Percentiles rank a stretch among this genome's conserved stretches.
These are phyloP conservation scores for Gastrophryne carolinensis DNA, from an alignment of 2,797 vertebrate genomes.

Conservation along the genomic window DNA sequence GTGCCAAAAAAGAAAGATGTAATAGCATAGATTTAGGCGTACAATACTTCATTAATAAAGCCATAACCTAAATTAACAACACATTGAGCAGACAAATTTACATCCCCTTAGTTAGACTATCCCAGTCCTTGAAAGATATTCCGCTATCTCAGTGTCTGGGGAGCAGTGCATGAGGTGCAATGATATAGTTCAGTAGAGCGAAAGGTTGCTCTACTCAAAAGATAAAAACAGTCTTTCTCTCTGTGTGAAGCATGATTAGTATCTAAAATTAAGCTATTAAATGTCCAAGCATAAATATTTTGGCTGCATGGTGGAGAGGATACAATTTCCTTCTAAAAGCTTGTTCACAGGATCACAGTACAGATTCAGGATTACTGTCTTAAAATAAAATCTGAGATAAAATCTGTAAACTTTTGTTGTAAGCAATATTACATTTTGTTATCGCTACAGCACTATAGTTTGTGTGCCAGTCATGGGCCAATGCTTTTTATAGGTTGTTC, in stretches of 20 bases:
- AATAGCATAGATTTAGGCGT: not conserved
- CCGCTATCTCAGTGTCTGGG: not conserved
- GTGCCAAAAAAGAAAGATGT: not conserved
- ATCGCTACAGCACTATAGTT: too few species aligned
- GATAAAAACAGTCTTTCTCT: not conserved
- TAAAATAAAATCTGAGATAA: too few species aligned
- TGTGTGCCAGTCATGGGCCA: too few species aligned
- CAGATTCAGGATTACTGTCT: not conserved
- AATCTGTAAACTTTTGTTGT: too few species aligned
- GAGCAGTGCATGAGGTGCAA: not conserved
- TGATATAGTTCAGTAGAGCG: conserved; percentile 21
- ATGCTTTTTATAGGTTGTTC: too few species aligned
- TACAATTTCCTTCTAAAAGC: not conserved
- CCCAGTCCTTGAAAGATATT: not conserved
- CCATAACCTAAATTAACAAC: not conserved
- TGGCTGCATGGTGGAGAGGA: not conserved
- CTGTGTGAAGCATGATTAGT: not conserved
- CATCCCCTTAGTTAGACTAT: not conserved
- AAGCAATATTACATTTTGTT: too few species aligned
- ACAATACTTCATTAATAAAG: not conserved
- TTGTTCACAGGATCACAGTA: not conserved
- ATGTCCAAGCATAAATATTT: not conserved
- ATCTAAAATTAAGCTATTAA: not conserved
- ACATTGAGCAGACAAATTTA: not conserved
- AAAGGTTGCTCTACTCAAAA: conserved; percentile 21